Evolutionary conservation across 2,888 invertebrate species (phyloP).

Genomic region (Conchocele bisecta): DNA sequence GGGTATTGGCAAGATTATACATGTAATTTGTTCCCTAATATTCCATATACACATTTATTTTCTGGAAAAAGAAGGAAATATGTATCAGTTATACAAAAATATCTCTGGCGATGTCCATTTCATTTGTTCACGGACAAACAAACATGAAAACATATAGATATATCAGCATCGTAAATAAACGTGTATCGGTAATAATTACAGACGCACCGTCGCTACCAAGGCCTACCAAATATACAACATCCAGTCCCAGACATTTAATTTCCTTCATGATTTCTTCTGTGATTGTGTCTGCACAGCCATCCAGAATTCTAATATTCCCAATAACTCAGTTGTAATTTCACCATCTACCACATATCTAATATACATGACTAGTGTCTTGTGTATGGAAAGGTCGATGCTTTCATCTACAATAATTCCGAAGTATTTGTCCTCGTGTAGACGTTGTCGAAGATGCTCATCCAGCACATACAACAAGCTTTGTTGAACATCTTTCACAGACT

Average conservation of each 20-base stretch:
- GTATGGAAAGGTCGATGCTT: constrained; percentile 6
- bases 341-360: constrained; percentile 5
- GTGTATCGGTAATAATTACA: too few species aligned
- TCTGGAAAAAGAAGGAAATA: too few species aligned
- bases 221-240: constrained; percentile 11
- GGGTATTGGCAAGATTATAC: too few species aligned
- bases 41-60: too few species aligned
- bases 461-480: not conserved
- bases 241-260: not conserved
- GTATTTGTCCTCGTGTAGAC: not conserved
- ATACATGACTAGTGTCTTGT: constrained; percentile 6
- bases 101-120: too few species aligned
- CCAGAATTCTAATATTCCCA: constrained; percentile 4
- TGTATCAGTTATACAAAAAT: too few species aligned
- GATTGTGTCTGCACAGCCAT: constrained; percentile 3
- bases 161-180: too few species aligned
- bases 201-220: constrained; percentile 25
- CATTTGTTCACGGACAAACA: too few species aligned
- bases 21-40: too few species aligned
- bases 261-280: not conserved
- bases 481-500: constrained; percentile 4
- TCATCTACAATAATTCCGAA: constrained; percentile 6
- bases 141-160: too few species aligned
- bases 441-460: not conserved
- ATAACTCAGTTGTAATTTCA: too few species aligned